phyloP scores from a whole-genome alignment of 2,797 vertebrate genomes.

The Brachyalestes nurse region DNA sequence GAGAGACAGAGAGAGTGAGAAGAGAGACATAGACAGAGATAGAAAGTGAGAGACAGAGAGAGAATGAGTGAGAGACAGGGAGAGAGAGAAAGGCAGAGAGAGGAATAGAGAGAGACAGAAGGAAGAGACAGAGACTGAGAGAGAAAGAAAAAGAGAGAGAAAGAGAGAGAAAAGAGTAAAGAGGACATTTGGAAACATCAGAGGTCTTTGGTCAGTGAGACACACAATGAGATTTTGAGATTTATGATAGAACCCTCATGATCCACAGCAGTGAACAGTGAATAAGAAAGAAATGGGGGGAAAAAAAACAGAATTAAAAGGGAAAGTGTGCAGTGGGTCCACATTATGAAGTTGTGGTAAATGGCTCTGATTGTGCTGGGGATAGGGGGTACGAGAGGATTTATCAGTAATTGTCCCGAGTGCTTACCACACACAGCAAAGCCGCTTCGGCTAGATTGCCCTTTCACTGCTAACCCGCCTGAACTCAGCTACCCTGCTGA shows the following conservation, averaged over 20 bases:
- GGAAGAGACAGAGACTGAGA: too few relatives aligned
- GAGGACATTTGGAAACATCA: neutral
- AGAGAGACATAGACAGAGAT: too few relatives aligned
- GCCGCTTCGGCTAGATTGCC: constrained; percentile 52
- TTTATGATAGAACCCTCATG: neutral
- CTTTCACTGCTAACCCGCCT: constrained; percentile 48
- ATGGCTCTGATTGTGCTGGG: constrained; percentile 52
- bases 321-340: constrained; percentile 26
- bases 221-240: neutral
- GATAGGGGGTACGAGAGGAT: constrained; percentile 34
- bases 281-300: neutral
- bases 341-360: constrained; percentile 27
- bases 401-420: constrained; percentile 52
- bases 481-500: constrained; percentile 20
- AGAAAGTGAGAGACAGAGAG: too few relatives aligned
- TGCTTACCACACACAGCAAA: constrained; percentile 56
- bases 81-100: neutral
- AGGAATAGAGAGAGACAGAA: neutral
- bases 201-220: constrained; percentile 7
- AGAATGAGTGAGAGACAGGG: too few relatives aligned
- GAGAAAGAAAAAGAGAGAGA: too few relatives aligned
- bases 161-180: neutral
- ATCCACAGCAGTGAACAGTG: neutral
- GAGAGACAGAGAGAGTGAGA: too few relatives aligned
- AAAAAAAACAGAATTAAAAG: neutral